Conservation (phyloP, 2,797 vertebrate genomes). For the Betta splendens region DNA sequence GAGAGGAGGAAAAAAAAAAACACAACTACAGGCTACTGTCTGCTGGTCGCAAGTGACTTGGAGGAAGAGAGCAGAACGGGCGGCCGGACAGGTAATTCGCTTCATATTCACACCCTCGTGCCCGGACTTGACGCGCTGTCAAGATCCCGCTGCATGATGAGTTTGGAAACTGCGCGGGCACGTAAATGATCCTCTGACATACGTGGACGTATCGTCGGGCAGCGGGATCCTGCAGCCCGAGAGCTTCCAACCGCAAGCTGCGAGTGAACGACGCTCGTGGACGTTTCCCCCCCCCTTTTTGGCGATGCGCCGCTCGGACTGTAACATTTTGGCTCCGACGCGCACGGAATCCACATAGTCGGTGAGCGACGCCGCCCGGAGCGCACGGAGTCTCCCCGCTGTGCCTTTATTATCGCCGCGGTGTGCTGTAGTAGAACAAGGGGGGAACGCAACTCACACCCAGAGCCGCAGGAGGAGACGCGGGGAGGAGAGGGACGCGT, state of each 20-base stretch:
- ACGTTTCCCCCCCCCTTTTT: too few species aligned
- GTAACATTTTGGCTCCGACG: slow-evolving; percentile 55
- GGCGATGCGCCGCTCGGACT: slow-evolving; percentile 46
- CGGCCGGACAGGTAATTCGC: slow-evolving; percentile 60
- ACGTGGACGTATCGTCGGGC: slow-evolving; percentile 58
- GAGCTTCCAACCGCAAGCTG: slow-evolving; percentile 43
- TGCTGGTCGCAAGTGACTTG: slow-evolving; percentile 65
- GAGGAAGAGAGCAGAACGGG: slow-evolving; percentile 46
- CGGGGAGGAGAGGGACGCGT: slow-evolving; percentile 28
- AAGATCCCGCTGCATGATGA: slow-evolving; percentile 43
- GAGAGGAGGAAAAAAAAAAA: slow-evolving; percentile 41
- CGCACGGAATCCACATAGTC: slow-evolving; percentile 34
- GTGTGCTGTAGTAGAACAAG: slow-evolving; percentile 21
- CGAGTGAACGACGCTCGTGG: slow-evolving; percentile 55
- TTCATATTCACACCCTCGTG: slow-evolving; percentile 31
- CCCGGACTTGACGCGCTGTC: slow-evolving; percentile 44
- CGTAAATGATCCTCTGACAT: slow-evolving; percentile 52
- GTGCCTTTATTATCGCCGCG: slow-evolving; percentile 20
- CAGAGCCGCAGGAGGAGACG: slow-evolving; percentile 21
- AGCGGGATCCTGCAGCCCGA: slow-evolving; percentile 60
- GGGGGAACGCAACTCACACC: slow-evolving; percentile 27
- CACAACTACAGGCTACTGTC: slow-evolving; percentile 40
- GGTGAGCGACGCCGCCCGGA: slow-evolving; percentile 38
- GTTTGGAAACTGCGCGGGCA: slow-evolving; percentile 66
- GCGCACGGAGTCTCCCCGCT: slow-evolving; percentile 43